These are phyloP conservation scores for Trypoxylus dichotomus DNA, from an alignment of 1,140 invertebrate species.

Conservation along the genomic window DNA sequence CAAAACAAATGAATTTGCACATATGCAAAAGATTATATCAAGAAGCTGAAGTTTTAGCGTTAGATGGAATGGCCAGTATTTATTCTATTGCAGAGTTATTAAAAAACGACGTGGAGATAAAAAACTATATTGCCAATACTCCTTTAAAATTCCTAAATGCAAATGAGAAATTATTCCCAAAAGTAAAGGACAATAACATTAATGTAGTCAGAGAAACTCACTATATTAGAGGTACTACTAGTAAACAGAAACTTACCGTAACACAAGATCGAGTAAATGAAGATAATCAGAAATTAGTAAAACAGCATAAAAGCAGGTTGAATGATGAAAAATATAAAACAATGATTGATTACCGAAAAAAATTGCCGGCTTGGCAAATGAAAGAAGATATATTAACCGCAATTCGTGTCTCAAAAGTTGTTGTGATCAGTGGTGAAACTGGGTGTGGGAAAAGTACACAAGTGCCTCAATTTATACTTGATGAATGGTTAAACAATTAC, in stretches of 20 bases:
- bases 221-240: conserved; percentile 61
- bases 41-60: conserved; percentile 64
- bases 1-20: conserved; percentile 63
- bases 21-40: conserved; percentile 64
- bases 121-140: conserved; percentile 60
- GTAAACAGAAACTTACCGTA: conserved; percentile 55
- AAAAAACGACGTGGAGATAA: conserved; percentile 68
- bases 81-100: conserved; percentile 70
- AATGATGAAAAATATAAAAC: conserved; percentile 63
- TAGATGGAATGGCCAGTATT: conserved; percentile 67
- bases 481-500: conserved; percentile 67
- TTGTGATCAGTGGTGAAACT: conserved; percentile 83
- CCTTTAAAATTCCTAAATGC: conserved; percentile 60
- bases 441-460: conserved; percentile 90
- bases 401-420: conserved; percentile 66
- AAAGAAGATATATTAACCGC: conserved; percentile 66
- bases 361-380: conserved; percentile 70
- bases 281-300: conserved; percentile 64
- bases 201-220: conserved; percentile 58
- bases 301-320: conserved; percentile 62
- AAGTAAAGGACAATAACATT: conserved; percentile 42
- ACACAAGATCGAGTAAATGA: conserved; percentile 58
- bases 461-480: conserved; percentile 89
- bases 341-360: conserved; percentile 63
- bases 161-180: conserved; percentile 46